Evolutionary conservation across 1,140 invertebrate species (phyloP), one percentile per base, ranked within the genome.

Genomic region (Drosophila busckii): DNA sequence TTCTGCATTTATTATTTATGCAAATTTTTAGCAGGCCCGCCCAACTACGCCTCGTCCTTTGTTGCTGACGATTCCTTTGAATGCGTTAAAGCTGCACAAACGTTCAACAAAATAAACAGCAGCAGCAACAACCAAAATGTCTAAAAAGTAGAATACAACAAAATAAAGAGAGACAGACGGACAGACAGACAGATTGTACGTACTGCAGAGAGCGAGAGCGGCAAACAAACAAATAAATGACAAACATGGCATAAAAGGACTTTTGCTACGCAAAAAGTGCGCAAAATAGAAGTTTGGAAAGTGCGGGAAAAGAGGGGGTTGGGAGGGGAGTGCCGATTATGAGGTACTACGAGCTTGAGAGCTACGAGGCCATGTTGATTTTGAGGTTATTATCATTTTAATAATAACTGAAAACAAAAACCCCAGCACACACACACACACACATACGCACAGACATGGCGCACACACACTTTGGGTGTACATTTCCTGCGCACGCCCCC

Each of bases 361-460:
- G 46, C 17, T 52, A 53, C 56, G 56, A 53, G 45, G 26, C 61
- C 62, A 68, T 76, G 70, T 61, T 65, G 60, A 54, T 76, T 76
- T 63, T 78, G 69, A 48, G 71, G 71, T 58, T 76, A 76, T 76
- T 78, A 78, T 76, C 62, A 78, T 76, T 76, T 76, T 71, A 70
- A 78, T 78, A 78, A 76, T 67, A 76, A 70, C 71, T 55, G 31
- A 46, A 78, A 61, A 67, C 76, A 69, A 78, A 65, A 61, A 55
- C 25, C 15, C 28, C 20, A 23, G 10, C 60, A 32, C 25, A 35
- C 48, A 17, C 8, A 41, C 15, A 13, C 12, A 28, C 48, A 60
- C 6, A 28, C 16, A 10, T 1, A 8, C 8, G 5, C 7, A 25
- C 20, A 9, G 2, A 3, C n/a, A n/a, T n/a, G n/a, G n/a, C n/a